Evolutionary conservation across 64 coral and sea anemone genomes (phyloP).

Genomic region (Cladopsammia gracilis): DNA sequence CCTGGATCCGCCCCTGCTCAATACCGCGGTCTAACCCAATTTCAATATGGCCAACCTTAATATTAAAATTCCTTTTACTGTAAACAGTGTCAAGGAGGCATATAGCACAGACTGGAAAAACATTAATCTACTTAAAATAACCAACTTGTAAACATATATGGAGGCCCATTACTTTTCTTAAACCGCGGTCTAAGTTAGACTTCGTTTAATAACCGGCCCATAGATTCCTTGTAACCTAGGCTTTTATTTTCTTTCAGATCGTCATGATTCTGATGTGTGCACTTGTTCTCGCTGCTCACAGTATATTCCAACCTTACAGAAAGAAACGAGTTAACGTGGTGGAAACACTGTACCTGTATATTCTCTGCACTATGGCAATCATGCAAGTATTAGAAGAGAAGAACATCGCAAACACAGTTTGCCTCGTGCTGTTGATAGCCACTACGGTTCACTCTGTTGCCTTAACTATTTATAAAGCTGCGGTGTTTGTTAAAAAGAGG

Average conservation of each 20-base stretch:
- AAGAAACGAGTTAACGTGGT: constrained; percentile 50
- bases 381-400: constrained; percentile 25
- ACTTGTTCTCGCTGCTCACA: constrained; percentile 32
- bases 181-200: too few relatives aligned
- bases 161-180: too few relatives aligned
- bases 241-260: constrained; percentile 16
- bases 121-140: too few relatives aligned
- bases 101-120: too few relatives aligned
- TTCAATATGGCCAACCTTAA: too few relatives aligned
- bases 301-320: constrained; percentile 67
- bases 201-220: too few relatives aligned
- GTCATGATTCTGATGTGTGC: constrained; percentile 40
- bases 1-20: too few relatives aligned
- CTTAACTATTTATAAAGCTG: constrained; percentile 17
- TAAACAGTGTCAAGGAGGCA: too few relatives aligned
- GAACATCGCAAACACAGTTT: not conserved
- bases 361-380: constrained; percentile 38
- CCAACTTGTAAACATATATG: too few relatives aligned
- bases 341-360: constrained; percentile 56
- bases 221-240: not conserved
- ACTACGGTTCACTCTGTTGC: constrained; percentile 36
- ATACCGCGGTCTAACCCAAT: too few relatives aligned
- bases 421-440: not conserved
- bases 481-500: constrained; percentile 15
- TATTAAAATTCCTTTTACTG: too few relatives aligned